These are phyloP conservation scores for Prunella fulvescens DNA, from an alignment of 2,113 vertebrate species.

Conservation along the genomic window DNA sequence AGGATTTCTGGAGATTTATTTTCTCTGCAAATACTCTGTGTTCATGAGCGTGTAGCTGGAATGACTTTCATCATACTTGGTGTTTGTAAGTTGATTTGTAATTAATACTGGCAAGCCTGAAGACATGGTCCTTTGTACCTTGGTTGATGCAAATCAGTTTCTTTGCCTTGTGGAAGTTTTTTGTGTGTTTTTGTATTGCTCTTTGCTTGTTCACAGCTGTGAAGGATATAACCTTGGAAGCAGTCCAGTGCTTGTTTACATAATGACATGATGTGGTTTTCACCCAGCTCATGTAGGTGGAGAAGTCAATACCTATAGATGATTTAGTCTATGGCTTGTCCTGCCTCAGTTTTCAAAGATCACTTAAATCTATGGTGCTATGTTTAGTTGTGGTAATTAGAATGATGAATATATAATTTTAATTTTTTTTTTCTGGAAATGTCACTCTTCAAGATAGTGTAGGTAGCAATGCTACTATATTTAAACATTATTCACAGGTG, in stretches of 20 bases:
- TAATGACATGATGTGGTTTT: neutral
- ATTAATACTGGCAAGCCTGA: neutral
- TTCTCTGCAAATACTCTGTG: neutral
- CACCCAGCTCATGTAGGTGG: neutral
- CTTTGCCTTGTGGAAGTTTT: neutral
- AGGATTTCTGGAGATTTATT: neutral
- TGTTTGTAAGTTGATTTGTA: neutral
- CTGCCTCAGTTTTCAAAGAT: neutral
- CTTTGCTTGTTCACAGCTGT: neutral
- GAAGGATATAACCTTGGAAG: slow-evolving; percentile 15
- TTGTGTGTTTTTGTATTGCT: neutral
- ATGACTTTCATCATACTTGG: neutral
- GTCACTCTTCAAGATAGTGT: neutral
- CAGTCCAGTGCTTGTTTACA: neutral
- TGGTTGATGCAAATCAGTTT: neutral
- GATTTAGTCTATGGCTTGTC: neutral
- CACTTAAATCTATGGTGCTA: neutral
- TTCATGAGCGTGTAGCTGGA: neutral
- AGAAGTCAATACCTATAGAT: neutral
- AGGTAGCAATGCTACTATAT: neutral
- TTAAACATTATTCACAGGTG: neutral
- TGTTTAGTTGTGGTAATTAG: neutral
- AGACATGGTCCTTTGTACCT: neutral
- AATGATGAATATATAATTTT: neutral
- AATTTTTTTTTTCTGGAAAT: neutral